Base-by-base conservation (phyloP, 1,140 invertebrate genomes). In the Dryas iulia region DNA sequence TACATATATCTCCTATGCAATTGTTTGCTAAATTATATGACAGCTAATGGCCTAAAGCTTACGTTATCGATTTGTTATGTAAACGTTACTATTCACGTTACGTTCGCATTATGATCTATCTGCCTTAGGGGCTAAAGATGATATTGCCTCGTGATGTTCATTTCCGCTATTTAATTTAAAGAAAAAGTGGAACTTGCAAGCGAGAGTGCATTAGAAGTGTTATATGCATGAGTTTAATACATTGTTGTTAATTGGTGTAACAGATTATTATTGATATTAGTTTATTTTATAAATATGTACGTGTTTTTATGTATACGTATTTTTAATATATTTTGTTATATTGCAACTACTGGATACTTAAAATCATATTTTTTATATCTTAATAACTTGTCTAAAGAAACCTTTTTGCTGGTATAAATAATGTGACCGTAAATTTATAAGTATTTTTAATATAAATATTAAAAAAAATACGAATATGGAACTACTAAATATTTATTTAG, bases 51-150 rank as follows among this genome's bases (percentile, higher is more conserved):
- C 54, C 57, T 72, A 47, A 68, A 69, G 64, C 70, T 72, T 57
- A 54, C 54, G 63, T 33, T 59, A 71, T 72, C 65, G 57, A 78
- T 83, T 70, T 78, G 76, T 86, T 86, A 81, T 67, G 76, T 80
- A 84, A 84, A 58, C 35, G 63, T 72, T 74, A 76, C 60, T 21
- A n/a, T 25, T 59, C 52, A 31, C 52, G 12, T 68, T 61, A 61
- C 54, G 14, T 18, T 47, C 11, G 65, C 28, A 77, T 59, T 68
- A 68, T 68, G 67, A 54, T 39, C 59, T 73, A 31, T 52, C 39
- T 71, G 11, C 14, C 18, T 62, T 66, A 28, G 6, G 11, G 4
- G 24, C 31, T 73, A 74, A 23, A 71, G 76, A 54, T 64, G 35
- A 69, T 54, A 57, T 71, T 78, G 25, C 57, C 26, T 23, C 65